Evolutionary conservation across 2,797 vertebrate species (phyloP).

Genomic region (Loriculus beryllinus): DNA sequence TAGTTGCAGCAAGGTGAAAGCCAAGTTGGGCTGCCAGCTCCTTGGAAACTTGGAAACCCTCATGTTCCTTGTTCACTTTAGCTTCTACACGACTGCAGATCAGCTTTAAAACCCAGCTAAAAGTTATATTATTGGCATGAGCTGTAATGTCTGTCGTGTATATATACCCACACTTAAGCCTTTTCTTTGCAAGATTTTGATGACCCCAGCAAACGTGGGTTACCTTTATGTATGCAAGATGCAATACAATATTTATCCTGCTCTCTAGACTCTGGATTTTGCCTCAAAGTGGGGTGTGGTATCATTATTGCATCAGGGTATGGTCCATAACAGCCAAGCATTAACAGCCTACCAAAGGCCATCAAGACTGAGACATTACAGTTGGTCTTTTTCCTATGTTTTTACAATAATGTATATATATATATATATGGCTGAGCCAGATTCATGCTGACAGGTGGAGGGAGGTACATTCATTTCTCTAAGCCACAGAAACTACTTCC

Average conservation of each 20-base stretch:
- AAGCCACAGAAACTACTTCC: not conserved
- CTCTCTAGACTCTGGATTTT: not conserved
- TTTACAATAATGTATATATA: not conserved
- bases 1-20: not conserved
- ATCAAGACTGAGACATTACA: not conserved
- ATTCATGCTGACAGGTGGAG: not conserved
- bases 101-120: not conserved
- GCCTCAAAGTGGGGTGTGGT: not conserved
- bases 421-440: not conserved
- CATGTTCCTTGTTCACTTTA: not conserved
- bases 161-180: not conserved
- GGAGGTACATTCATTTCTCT: not conserved
- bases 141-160: not conserved
- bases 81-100: not conserved
- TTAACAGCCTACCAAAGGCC: not conserved
- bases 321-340: not conserved
- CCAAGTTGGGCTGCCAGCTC: not conserved
- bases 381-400: not conserved
- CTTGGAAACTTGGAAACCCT: not conserved
- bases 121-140: not conserved
- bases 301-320: not conserved
- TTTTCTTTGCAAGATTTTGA: not conserved
- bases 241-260: not conserved
- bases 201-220: not conserved
- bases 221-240: not conserved